Base-by-base conservation (phyloP, 2,797 vertebrate genomes). In the Leptodactylus fallax region DNA sequence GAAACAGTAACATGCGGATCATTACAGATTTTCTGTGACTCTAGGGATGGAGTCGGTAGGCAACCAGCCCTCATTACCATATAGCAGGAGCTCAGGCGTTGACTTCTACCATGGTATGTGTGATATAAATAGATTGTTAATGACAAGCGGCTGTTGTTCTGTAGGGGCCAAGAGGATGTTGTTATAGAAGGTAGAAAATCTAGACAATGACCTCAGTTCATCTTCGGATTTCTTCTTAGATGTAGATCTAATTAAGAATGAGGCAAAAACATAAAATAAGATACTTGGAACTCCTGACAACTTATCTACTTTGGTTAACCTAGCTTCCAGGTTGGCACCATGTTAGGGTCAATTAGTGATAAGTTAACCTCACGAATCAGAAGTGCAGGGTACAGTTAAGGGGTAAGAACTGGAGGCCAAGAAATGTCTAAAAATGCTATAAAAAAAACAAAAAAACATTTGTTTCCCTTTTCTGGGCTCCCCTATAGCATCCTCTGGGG, bases 121-220 rank as follows among this genome's bases (percentile, higher is more conserved):
- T 81, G 91, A 91, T 93, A 94, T 92, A 93, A 94, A 93, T 93
- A 93, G 92, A 89, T 90, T 85, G 86, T 87, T 94, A 94, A 93
- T 93, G 93, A 92, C 91, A 92, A 86, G 87, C 90, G 16, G 45
- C 89, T 90, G 90, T 91, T 91, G 87, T 92, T 92, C 91, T 81
- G 65, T 90, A 90, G 92, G 91, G 91, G 91, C 78, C 88, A 78
- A 3, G 91, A 90, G 90, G 91, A 92, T 89, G 91, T 91, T 90
- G 86, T 92, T 90, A 92, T 90, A 92, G 90, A 90, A 92, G 88
- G 90, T 86, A 90, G 88, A 90, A 90, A 89, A 92, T 91, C 84
- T 88, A 87, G 91, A 87, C 91, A 83, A 72, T 90, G 91, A 92
- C 87, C 0, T 0, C 81, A 47, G 90, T 69, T 74, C 92, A 92